Base-by-base conservation (phyloP, 2,113 vertebrate genomes). In the Haplotaxodon microlepis region DNA sequence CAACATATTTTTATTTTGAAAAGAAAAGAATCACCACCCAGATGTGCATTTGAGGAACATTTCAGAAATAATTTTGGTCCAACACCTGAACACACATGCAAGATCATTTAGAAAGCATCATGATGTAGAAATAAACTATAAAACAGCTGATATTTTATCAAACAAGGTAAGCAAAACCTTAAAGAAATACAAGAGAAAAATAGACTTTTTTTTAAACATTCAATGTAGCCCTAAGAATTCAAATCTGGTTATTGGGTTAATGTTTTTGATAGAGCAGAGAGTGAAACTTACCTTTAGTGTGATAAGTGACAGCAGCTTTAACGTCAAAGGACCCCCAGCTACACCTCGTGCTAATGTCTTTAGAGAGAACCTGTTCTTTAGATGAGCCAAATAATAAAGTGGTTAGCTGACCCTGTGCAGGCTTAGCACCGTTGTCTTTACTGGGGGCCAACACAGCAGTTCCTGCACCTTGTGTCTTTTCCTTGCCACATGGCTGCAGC, bases 251-350 rank as follows among this genome's bases (percentile, higher is more conserved):
- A 69, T 9, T 40, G 5, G 4, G 24, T 29, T 29, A 8, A 82
- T 8, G 14, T 80, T 9, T 5, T 36, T n/a, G 9, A 61, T 8
- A 27, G 1, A 66, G 13, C 7, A 63, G 9, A 86, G 10, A 7
- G 34, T 45, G 4, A 83, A 51, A 83, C 7, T 98, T 98, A 99
- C 98, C 98, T 99, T 98, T 98, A 98, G 97, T 98, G 97, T 98
- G 98, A 98, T 98, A 99, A 95, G 97, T 95, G 97, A 99, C 97
- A 97, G 98, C 98, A 97, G 98, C 98, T 97, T 97, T 98, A 95
- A 98, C 92, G 94, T 98, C 97, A 96, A 98, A 98, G 95, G 97
- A 96, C 89, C 97, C 97, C 97, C 96, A 98, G 97, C 97, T 98
- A 96, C 97, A 97, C 96, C 97, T 97, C 90, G 97, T 96, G 97